phyloP scores from a whole-genome alignment of 1,140 invertebrate species.

The Holcopasites calliopsidis region DNA sequence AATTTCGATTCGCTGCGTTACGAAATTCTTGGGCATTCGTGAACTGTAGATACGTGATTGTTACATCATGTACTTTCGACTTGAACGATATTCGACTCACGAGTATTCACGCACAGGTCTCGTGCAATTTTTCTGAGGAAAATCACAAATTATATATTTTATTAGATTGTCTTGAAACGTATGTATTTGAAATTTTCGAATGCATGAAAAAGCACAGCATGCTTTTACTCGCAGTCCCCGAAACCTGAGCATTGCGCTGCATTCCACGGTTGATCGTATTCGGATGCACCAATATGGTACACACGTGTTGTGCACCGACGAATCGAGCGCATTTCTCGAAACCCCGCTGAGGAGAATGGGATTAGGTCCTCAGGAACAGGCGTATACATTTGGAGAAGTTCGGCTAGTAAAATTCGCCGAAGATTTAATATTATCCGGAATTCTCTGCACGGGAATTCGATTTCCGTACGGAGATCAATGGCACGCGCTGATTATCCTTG shows the following conservation, averaged over 20 bases:
- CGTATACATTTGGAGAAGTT: not conserved
- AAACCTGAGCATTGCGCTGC: too few species aligned
- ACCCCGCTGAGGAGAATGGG: not conserved
- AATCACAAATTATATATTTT: too few species aligned
- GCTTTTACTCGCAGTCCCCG: too few species aligned
- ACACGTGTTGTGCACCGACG: too few species aligned
- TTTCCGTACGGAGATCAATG: constrained; percentile 6
- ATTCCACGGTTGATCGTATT: too few species aligned
- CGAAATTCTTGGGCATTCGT: not conserved
- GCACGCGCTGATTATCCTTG: constrained; percentile 10
- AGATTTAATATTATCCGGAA: not conserved
- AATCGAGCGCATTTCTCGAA: not conserved
- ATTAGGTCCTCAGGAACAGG: not conserved
- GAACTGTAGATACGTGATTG: not conserved
- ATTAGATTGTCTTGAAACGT: too few species aligned
- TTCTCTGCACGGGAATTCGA: constrained; percentile 4
- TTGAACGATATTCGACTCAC: not conserved
- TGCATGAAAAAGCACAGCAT: too few species aligned
- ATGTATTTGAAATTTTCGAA: too few species aligned
- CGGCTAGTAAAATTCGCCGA: not conserved
- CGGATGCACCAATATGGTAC: too few species aligned
- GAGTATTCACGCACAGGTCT: not conserved
- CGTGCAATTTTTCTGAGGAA: not conserved
- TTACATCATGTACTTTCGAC: not conserved
- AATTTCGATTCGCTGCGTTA: not conserved